A percentile compares a stretch with the other conserved stretches of the same genome.
Evolutionary conservation across 1,140 invertebrate species (phyloP).

Genomic region (Archegozetes longisetosus): DNA sequence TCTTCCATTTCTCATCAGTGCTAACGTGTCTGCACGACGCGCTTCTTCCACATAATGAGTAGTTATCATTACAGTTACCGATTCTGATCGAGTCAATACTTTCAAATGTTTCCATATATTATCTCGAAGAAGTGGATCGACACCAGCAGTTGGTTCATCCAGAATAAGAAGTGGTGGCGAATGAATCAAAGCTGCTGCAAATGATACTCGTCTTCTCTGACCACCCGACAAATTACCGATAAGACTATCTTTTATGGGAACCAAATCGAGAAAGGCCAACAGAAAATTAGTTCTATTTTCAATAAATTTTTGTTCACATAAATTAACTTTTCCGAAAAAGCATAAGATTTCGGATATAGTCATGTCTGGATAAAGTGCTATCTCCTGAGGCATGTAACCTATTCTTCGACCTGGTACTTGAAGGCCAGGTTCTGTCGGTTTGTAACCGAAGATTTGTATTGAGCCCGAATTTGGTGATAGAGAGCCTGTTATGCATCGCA

Average conservation of each 20-base stretch:
- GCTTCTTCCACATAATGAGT: constrained; percentile 35
- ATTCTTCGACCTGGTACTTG: constrained; percentile 72
- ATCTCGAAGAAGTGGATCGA: constrained; percentile 70
- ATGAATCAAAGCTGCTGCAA: constrained; percentile 79
- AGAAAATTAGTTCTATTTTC: constrained; percentile 64
- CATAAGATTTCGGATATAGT: constrained; percentile 83
- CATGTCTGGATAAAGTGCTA: constrained; percentile 82
- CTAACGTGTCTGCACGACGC: constrained; percentile 32
- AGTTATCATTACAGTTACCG: constrained; percentile 40
- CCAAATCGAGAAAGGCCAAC: constrained; percentile 67
- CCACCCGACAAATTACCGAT: constrained; percentile 52
- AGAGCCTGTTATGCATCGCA: constrained; percentile 25
- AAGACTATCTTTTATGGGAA: constrained; percentile 34
- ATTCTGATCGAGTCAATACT: constrained; percentile 20
- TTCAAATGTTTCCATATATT: constrained; percentile 79
- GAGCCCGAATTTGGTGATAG: neutral
- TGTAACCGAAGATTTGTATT: neutral
- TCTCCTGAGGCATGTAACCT: constrained; percentile 70
- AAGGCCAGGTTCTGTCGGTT: neutral
- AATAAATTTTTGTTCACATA: constrained; percentile 41
- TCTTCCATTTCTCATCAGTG: constrained; percentile 27
- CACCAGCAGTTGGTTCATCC: constrained; percentile 84
- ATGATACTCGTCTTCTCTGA: constrained; percentile 75
- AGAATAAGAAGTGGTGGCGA: constrained; percentile 83
- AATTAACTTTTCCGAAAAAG: constrained; percentile 87